Evolutionary conservation across 2,888 invertebrate genomes (phyloP), one percentile per base, ranked within the genome.

Genomic region (Argynnis bischoffii): DNA sequence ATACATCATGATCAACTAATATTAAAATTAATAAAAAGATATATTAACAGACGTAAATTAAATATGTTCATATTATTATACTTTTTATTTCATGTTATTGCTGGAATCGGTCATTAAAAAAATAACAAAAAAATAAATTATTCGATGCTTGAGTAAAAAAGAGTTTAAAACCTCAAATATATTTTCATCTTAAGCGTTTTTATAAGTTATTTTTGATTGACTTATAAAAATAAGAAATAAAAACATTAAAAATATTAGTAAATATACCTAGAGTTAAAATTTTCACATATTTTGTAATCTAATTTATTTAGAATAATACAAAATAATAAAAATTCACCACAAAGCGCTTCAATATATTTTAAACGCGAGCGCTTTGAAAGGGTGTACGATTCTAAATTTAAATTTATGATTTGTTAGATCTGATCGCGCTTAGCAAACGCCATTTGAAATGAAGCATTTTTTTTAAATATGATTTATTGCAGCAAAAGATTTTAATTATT

Each of bases 401-500:
- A 93, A 93, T 93, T 93, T 93, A 93, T 93, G 92, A 91, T 88
- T 88, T 85, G 87, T 84, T 85, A 92, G 93, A 93, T 93, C 81
- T 85, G 91, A 93, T 93, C 90, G 86, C 84, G 79, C 86, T 87
- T 87, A 88, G 88, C 85, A 83, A 84, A 84, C 87, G 84, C 85
- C 83, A 78, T 80, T 85, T 79, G 77, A 83, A 83, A 84, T 79
- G 81, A 77, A 80, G 76, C 79, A 87, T 89, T 88, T 78, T 85
- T 85, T 86, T 84, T 80, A 81, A 87, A 81, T 78, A 80, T 90
- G 90, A 90, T 91, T 90, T 91, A 91, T 91, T 82, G 72, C 67
- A 65, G 68, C 68, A 77, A 81, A 82, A 85, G 85, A 84, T 81
- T 85, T 77, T 81, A 78, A 79, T 77, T 80, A 79, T 80, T 76